Conservation (phyloP, 2,113 vertebrate species). For the Ibidorhyncha struthersii region DNA sequence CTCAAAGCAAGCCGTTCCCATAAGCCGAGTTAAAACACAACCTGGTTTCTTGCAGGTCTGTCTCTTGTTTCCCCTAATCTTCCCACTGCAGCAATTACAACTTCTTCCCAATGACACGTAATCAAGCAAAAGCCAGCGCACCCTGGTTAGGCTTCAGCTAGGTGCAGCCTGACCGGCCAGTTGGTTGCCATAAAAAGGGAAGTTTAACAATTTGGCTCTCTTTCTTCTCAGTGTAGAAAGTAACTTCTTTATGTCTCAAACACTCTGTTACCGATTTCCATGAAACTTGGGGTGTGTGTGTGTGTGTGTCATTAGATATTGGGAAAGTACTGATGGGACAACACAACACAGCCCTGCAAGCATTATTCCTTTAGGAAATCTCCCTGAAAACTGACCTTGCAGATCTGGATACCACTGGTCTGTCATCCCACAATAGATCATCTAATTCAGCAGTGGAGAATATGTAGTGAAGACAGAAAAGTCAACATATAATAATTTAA, state of each 20-base stretch:
- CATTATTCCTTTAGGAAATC: background rate
- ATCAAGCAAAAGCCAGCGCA: background rate
- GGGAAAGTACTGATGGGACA: too few relatives aligned
- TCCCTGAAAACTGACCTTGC: background rate
- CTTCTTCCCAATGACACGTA: accelerated
- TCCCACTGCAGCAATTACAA: background rate
- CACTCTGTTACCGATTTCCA: background rate
- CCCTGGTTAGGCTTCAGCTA: background rate
- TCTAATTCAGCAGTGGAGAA: background rate
- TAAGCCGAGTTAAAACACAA: background rate
- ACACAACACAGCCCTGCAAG: background rate
- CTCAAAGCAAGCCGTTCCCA: background rate
- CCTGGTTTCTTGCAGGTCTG: background rate
- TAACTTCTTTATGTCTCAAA: background rate
- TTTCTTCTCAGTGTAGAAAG: background rate
- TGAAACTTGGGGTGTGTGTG: background rate
- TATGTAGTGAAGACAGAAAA: background rate
- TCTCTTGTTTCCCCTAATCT: accelerated
- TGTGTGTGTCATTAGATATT: too few relatives aligned
- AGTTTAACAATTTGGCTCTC: background rate
- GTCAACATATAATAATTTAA: background rate
- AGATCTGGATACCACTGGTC: background rate
- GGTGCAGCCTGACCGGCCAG: background rate
- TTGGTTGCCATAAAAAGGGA: background rate
- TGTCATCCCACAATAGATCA: background rate